Evolutionary conservation across 2,888 invertebrate species (phyloP).

Genomic region (Tetranychus truncatus): DNA sequence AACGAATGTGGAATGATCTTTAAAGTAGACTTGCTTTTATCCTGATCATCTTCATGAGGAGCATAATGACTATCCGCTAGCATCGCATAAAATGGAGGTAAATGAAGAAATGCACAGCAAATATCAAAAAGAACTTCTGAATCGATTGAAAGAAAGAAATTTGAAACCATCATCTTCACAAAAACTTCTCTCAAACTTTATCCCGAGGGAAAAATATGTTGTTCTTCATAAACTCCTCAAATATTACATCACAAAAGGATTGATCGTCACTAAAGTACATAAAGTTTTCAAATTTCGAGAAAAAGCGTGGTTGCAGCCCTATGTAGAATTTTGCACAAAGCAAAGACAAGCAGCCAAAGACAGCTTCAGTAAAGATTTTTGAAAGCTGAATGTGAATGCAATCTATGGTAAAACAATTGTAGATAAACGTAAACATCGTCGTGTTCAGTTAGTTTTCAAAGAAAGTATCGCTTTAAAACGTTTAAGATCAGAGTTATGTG

Average conservation of each 20-base stretch:
- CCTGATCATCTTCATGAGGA: neutral
- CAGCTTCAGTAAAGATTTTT: conserved; percentile 33
- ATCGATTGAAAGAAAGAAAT: too few relatives aligned
- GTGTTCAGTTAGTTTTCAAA: conserved; percentile 25
- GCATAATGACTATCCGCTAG: conserved; percentile 7
- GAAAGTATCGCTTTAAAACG: conserved; percentile 13
- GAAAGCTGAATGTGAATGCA: conserved; percentile 31
- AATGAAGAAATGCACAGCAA: neutral
- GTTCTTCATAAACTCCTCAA: neutral
- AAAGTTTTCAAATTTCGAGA: neutral
- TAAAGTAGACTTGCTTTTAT: neutral
- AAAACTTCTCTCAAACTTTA: neutral
- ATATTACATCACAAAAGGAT: neutral
- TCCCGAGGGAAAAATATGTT: neutral
- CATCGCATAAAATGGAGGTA: neutral
- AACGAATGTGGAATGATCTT: neutral
- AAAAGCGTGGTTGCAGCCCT: neutral
- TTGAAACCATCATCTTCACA: neutral
- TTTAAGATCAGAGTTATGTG: conserved; percentile 18
- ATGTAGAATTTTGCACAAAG: conserved; percentile 14
- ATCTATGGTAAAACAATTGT: conserved; percentile 32
- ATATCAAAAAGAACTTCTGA: neutral
- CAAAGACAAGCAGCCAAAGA: conserved; percentile 28
- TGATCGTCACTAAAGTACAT: neutral
- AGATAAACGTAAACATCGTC: conserved; percentile 29